These are phyloP conservation scores for Mesorhabditis spiculigera DNA, from an alignment of 2,888 invertebrate species.

Conservation along the genomic window DNA sequence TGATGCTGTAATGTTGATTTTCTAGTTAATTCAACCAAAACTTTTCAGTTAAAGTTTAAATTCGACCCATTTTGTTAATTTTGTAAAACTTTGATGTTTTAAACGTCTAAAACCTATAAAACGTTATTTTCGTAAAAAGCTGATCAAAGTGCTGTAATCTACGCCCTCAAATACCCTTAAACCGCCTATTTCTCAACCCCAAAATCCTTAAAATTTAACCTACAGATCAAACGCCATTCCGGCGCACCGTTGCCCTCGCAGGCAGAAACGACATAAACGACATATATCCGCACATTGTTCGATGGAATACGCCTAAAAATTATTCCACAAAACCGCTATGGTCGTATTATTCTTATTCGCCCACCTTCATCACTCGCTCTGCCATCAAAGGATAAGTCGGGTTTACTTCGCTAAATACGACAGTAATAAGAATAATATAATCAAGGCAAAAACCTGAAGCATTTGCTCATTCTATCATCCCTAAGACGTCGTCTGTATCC, in stretches of 20 bases:
- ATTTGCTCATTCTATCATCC: background rate
- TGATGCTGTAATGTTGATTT: background rate
- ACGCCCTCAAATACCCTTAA: too few relatives aligned
- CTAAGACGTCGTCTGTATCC: conserved; percentile 2
- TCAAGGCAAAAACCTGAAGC: background rate
- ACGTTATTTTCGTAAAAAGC: too few relatives aligned
- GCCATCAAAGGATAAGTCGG: background rate
- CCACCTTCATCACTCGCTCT: background rate
- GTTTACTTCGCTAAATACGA: background rate
- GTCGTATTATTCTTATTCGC: background rate
- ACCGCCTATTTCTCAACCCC: too few relatives aligned
- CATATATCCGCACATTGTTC: conserved; percentile 6
- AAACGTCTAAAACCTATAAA: too few relatives aligned
- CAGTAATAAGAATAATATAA: background rate
- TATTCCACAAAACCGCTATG: background rate
- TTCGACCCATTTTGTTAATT: too few relatives aligned
- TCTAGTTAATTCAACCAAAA: background rate
- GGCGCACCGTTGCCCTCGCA: background rate
- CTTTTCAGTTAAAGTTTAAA: too few relatives aligned
- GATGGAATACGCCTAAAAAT: conserved; percentile 4
- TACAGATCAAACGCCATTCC: background rate
- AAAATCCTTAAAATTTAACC: background rate
- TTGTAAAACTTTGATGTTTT: too few relatives aligned
- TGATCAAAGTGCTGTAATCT: too few relatives aligned
- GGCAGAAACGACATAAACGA: background rate